Base-by-base conservation (phyloP, 1,140 invertebrate species). In the Diabrotica virgifera region DNA sequence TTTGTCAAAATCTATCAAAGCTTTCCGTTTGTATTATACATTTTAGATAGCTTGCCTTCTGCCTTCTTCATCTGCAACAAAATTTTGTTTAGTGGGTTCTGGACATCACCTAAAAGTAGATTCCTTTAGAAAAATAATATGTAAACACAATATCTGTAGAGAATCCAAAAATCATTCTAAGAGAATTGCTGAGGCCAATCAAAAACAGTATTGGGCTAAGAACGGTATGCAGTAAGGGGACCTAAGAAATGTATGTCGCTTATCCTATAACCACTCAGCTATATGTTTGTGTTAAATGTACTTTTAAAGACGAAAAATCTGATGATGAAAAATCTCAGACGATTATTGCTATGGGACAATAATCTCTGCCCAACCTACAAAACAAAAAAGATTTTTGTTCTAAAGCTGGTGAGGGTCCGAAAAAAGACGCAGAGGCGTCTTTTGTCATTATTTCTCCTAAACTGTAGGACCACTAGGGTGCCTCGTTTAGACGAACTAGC, bases 301-400 rank as follows among this genome's bases (percentile, higher is more conserved):
- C 24, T 24, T 24, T 24, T 24, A 24, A 24, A 24, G 24, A 46
- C 40, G 40, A 46, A 51, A 46, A 60, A 46, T 63, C 65, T 63
- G 61, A 59, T 67, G 62, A n/a, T n/a, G 71, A 66, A 65, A 69
- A 63, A 63, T 46, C 40, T 5, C 58, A 63, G 70, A 74, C 76
- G 76, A 78, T 79, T 79, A 79, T 79, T 80, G 79, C 80, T 78
- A 80, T 72, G 72, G 76, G 79, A 80, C 79, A 80, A 80, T 80
- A 80, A 79, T 78, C 78, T 72, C 24, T 36, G 38, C 63, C 53
- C 54, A 66, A 68, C 68, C 66, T 65, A 69, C 65, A 52, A 64
- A 59, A 62, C 62, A 72, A 64, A 68, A 65, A 60, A 24, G 57
- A 64, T 67, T 73, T 73, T 74, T 68, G 67, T 71, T 73, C 65